phyloP scores from a whole-genome alignment of 2,888 invertebrate species.

The Agriopis leucophaearia region DNA sequence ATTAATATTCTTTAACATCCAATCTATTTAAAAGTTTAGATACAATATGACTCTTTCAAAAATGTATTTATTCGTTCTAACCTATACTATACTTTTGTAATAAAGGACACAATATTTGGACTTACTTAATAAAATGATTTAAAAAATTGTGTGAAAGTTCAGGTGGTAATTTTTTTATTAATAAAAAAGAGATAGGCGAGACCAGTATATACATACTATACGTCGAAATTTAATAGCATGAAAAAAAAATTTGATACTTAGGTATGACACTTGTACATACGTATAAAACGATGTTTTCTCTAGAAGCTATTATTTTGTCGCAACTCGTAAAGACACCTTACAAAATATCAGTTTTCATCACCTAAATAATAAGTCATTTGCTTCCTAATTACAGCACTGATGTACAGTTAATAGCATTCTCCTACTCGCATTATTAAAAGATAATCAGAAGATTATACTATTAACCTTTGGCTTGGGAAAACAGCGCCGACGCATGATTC shows the following conservation, averaged over 20 bases:
- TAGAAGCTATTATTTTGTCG: background rate
- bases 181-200: too few relatives aligned
- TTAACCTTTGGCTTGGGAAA: slow-evolving; percentile 77
- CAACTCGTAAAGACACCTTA: slow-evolving; percentile 27
- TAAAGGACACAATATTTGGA: too few relatives aligned
- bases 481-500: slow-evolving; percentile 45
- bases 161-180: too few relatives aligned
- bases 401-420: slow-evolving; percentile 53
- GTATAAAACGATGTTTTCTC: background rate
- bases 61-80: too few relatives aligned
- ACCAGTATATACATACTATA: too few relatives aligned
- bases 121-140: too few relatives aligned
- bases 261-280: too few relatives aligned
- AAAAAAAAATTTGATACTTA: background rate
- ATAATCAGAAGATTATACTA: slow-evolving; percentile 63
- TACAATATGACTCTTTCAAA: too few relatives aligned
- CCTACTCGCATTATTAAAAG: slow-evolving; percentile 55
- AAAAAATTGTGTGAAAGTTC: too few relatives aligned
- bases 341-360: slow-evolving; percentile 35
- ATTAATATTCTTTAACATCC: too few relatives aligned
- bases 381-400: slow-evolving; percentile 54
- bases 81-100: too few relatives aligned
- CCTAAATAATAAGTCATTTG: slow-evolving; percentile 36
- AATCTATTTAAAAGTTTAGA: too few relatives aligned
- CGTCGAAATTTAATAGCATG: background rate